Base-by-base conservation (phyloP, 2,113 vertebrate species). In the Trematocara unimaculatum region DNA sequence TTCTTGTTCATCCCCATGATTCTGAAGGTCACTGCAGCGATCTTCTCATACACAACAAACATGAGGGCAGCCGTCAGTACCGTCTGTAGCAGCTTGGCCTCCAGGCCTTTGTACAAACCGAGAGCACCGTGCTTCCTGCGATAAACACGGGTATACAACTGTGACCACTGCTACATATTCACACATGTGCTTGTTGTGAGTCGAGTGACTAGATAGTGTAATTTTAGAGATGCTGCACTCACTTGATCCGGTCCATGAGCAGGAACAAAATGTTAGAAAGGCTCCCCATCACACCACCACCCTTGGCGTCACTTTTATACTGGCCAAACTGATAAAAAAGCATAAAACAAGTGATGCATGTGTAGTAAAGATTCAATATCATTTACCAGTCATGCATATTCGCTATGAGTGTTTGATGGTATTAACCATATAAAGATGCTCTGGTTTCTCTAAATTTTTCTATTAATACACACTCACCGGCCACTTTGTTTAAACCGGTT, bases 21-120 rank as follows among this genome's bases (percentile, higher is more conserved):
- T 90, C 83, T 96, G 88, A 97, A 97, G 33, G 96, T 97, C 10
- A 92, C 94, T 1, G 94, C 81, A 1, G 96, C 89, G 79, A 97
- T 96, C 94, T 97, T 97, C 92, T 97, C 97, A 4, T 97, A 97
- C 58, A 97, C 93, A 4, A 97, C 96, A 23, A 97, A 97, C 97
- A 97, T 97, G 85, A 97, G 97, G 5, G 96, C 96, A 1, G 97
- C 96, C 2, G 97, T 97, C 88, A 97, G 93, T 7, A 97, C 96
- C 0, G 97, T 97, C 95, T 97, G 97, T 3, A 97, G 95, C 60
- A 97, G 92, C 88, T 97, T 97, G 54, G 97, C 97, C 93, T 97
- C 97, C 91, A 97, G 93, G 77, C 97, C 97, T 94, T 97, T 97
- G 92, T 97, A 97, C 80, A 97, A 84, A 35, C 96, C 95, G 1